Evolutionary conservation across 2,113 vertebrate species (phyloP).

Genomic region (Haliaeetus leucogaster): DNA sequence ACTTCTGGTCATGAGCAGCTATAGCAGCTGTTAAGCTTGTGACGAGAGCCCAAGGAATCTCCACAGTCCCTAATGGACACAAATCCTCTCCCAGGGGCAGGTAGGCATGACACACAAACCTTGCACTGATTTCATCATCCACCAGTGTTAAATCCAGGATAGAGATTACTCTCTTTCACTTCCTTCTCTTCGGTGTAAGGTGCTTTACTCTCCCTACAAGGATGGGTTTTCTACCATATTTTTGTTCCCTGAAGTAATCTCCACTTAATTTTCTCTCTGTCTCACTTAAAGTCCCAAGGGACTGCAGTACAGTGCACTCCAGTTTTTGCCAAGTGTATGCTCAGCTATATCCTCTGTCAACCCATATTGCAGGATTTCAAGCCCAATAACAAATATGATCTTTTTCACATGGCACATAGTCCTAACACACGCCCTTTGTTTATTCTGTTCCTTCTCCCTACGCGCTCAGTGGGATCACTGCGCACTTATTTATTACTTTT

Average conservation of each 20-base stretch:
- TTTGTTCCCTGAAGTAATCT: not conserved
- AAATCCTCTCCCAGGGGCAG: not conserved
- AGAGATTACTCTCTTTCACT: not conserved
- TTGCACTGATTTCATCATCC: not conserved
- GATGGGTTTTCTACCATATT: not conserved
- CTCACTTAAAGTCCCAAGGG: not conserved
- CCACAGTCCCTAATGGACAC: not conserved
- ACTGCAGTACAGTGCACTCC: not conserved
- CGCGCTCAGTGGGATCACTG: not conserved
- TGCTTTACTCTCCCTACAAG: not conserved
- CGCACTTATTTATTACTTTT: not conserved
- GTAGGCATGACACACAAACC: not conserved
- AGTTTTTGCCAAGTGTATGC: not conserved
- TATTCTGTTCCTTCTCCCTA: not conserved
- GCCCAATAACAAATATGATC: not conserved
- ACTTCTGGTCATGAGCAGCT: not conserved
- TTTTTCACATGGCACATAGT: not conserved
- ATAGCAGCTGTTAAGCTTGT: not conserved
- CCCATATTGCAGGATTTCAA: not conserved
- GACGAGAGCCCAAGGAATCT: not conserved
- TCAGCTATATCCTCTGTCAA: not conserved
- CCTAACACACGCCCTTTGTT: not conserved
- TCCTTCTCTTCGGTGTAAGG: not conserved
- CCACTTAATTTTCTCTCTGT: not conserved
- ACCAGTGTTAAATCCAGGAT: not conserved